Conservation (phyloP, 2,113 vertebrate species). For the Halichoerus grypus region DNA sequence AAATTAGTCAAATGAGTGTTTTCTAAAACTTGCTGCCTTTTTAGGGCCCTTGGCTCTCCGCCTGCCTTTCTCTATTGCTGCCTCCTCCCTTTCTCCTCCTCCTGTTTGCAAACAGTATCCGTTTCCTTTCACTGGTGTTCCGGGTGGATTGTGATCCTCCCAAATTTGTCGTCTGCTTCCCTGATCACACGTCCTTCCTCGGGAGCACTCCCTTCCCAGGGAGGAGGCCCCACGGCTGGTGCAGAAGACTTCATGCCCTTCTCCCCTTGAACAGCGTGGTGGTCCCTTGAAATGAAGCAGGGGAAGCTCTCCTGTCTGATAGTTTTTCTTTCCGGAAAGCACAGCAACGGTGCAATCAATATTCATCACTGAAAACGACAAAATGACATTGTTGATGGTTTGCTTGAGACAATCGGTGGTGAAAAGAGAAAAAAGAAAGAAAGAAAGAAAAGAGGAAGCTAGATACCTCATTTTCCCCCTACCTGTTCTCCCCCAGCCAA, state of each 20-base stretch:
- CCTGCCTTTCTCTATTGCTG: conserved; percentile 74
- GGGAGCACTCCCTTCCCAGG: not conserved
- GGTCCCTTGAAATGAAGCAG: not conserved
- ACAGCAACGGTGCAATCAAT: not conserved
- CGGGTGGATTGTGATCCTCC: conserved; percentile 66
- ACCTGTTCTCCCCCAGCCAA: not conserved
- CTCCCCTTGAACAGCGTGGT: not conserved
- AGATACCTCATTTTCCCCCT: conserved; percentile 12
- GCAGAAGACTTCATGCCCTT: not conserved
- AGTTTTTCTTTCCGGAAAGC: conserved; percentile 54
- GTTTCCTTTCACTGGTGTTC: conserved; percentile 67
- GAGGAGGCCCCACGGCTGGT: not conserved
- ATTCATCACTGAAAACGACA: conserved; percentile 38
- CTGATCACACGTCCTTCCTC: conserved; percentile 7
- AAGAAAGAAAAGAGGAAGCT: not conserved
- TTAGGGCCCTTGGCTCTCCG: conserved; percentile 79
- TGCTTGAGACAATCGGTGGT: conserved; percentile 28
- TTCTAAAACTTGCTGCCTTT: conserved; percentile 86
- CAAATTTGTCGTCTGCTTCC: conserved; percentile 63
- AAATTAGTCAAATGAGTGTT: conserved; percentile 89
- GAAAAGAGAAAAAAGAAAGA: not conserved
- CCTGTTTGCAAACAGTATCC: conserved; percentile 79
- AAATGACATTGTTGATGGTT: conserved; percentile 55
- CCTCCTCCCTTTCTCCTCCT: conserved; percentile 70
- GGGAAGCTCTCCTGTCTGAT: conserved; percentile 36